Conservation (phyloP, 2,113 vertebrate genomes). For the Candoia aspera region DNA sequence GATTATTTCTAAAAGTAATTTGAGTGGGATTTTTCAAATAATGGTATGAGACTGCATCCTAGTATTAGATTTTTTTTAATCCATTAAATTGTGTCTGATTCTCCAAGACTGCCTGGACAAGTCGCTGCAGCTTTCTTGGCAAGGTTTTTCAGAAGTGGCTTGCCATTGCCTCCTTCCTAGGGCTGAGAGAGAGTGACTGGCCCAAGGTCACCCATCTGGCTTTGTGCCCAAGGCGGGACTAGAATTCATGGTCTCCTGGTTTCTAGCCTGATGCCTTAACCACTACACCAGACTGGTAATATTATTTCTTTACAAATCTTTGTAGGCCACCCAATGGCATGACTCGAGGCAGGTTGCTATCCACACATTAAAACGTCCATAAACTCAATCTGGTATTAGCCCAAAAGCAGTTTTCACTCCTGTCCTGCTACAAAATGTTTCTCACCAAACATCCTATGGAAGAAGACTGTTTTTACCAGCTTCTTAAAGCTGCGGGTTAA, state of each 20-base stretch:
- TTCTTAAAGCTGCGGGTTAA: not conserved
- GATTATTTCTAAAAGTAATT: not conserved
- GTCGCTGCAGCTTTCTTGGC: no score
- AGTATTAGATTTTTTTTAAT: not conserved
- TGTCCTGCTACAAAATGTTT: not conserved
- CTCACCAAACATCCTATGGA: not conserved
- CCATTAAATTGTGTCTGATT: no score
- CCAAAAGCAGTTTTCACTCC: not conserved
- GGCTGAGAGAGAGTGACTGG: no score
- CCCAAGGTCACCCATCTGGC: no score
- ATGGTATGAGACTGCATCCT: not conserved
- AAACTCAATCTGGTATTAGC: not conserved
- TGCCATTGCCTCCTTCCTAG: no score
- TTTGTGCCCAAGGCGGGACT: no score
- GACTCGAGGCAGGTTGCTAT: not conserved
- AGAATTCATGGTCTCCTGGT: no score
- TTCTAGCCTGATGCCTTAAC: no score
- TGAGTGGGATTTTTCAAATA: not conserved
- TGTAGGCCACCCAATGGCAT: not conserved
- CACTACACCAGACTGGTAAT: not conserved
- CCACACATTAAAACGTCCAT: not conserved
- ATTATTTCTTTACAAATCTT: not conserved
- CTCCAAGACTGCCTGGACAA: no score
- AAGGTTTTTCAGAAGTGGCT: no score
- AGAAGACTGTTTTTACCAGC: not conserved